A percentile compares a stretch with the other conserved stretches of the same genome.
Conservation (phyloP, 2,888 invertebrate species). For the Molorchus minor region DNA sequence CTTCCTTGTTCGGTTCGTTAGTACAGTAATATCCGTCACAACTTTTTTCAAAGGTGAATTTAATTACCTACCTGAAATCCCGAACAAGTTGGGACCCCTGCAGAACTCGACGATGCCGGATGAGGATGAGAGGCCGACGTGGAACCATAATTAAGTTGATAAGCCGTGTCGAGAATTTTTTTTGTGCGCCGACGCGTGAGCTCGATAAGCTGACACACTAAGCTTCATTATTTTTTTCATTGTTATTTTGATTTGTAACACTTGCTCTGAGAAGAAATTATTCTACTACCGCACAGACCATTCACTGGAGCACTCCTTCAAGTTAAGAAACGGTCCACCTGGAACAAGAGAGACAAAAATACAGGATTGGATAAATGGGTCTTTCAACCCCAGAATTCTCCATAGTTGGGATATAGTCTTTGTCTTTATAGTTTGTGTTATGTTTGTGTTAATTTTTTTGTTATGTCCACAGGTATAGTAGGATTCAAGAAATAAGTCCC, state of each 20-base stretch:
- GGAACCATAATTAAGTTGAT: conserved; percentile 80
- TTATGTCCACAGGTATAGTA: too few relatives aligned
- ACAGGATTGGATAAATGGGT: neutral
- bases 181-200: conserved; percentile 88
- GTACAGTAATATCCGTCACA: too few relatives aligned
- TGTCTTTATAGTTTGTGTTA: too few relatives aligned
- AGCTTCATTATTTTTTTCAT: conserved; percentile 74
- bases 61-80: conserved; percentile 66
- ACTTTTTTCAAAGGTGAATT: too few relatives aligned
- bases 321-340: conserved; percentile 16
- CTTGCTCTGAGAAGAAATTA: conserved; percentile 14
- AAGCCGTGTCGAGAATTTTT: conserved; percentile 83
- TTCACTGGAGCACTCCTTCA: conserved; percentile 10
- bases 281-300: conserved; percentile 34
- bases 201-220: conserved; percentile 87
- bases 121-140: conserved; percentile 69
- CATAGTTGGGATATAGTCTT: too few relatives aligned
- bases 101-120: conserved; percentile 61
- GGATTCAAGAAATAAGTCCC: too few relatives aligned
- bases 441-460: too few relatives aligned
- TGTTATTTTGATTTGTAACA: conserved; percentile 20
- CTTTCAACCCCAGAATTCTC: too few relatives aligned
- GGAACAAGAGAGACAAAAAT: conserved; percentile 20
- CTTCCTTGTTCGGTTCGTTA: too few relatives aligned
- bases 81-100: conserved; percentile 58